Percentiles rank a stretch among this genome's conserved stretches.
phyloP scores from a whole-genome alignment of 2,797 vertebrate genomes.

The Lagorchestes hirsutus region DNA sequence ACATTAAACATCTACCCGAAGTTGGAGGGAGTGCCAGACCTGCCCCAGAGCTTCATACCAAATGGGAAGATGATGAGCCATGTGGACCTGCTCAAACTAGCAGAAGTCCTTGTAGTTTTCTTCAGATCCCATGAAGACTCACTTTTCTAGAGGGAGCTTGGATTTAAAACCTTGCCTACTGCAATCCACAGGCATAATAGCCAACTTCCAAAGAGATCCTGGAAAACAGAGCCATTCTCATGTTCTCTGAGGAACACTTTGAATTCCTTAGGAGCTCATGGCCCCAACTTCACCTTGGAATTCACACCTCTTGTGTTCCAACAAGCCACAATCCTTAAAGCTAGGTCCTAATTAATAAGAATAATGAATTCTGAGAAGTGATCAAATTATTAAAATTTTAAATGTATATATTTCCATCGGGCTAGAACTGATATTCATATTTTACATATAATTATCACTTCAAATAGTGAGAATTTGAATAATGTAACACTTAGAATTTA shows the following conservation, averaged over 20 bases:
- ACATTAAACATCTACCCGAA: constrained; percentile 33
- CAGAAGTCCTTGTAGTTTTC: not conserved
- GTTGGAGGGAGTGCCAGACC: not conserved
- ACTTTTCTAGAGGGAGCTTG: not conserved
- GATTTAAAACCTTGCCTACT: constrained; percentile 34
- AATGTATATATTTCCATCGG: not conserved
- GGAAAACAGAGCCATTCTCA: not conserved
- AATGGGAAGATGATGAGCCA: not conserved
- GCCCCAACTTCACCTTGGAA: not conserved
- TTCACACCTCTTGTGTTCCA: not conserved
- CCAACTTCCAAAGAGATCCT: not conserved
- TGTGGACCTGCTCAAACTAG: not conserved
- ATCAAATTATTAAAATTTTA: not conserved
- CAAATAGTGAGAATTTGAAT: not conserved
- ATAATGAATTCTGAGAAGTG: not conserved
- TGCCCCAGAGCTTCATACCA: not conserved
- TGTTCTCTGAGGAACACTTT: not conserved
- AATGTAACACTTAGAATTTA: not conserved
- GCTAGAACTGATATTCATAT: not conserved
- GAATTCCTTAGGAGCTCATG: not conserved
- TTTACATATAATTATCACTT: not conserved
- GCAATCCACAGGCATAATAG: not conserved
- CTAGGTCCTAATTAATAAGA: not conserved
- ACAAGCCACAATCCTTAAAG: not conserved
- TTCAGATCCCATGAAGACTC: constrained; percentile 7